Conservation (phyloP, 1,140 invertebrate genomes). For the Drosophila funebris region DNA sequence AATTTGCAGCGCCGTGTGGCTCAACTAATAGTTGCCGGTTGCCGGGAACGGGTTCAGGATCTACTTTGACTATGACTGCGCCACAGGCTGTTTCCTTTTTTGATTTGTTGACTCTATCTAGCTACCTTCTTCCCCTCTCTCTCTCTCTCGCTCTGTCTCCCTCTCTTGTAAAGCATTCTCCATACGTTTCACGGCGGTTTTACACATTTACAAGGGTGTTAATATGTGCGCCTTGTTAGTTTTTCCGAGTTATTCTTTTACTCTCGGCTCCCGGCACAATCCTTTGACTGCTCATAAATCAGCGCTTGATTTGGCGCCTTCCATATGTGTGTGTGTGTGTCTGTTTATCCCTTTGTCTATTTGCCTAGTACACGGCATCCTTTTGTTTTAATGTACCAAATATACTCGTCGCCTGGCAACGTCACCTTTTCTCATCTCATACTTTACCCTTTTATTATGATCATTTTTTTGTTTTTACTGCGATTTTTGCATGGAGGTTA, state of each 20-base stretch:
- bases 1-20: conserved; percentile 54
- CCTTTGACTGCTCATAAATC: conserved; percentile 73
- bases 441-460: conserved; percentile 4
- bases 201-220: conserved; percentile 80
- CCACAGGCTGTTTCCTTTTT: conserved; percentile 6
- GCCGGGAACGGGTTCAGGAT: conserved; percentile 42
- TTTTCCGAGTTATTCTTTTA: conserved; percentile 57
- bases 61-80: conserved; percentile 16
- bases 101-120: conserved; percentile 66
- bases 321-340: conserved; percentile 50
- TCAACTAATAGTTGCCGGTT: conserved; percentile 69
- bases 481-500: conserved; percentile 62
- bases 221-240: conserved; percentile 69
- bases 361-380: conserved; percentile 72
- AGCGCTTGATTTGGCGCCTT: conserved; percentile 77
- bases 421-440: conserved; percentile 21
- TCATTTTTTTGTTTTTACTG: conserved; percentile 27
- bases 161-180: background rate
- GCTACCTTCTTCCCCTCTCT: background rate
- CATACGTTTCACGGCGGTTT: conserved; percentile 67
- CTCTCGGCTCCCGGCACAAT: conserved; percentile 44
- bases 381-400: conserved; percentile 79
- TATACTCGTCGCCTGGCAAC: conserved; percentile 59
- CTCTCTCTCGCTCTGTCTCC: background rate
- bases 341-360: conserved; percentile 66